Conservation (phyloP, 2,888 invertebrate genomes). For the Dynastes maya region DNA sequence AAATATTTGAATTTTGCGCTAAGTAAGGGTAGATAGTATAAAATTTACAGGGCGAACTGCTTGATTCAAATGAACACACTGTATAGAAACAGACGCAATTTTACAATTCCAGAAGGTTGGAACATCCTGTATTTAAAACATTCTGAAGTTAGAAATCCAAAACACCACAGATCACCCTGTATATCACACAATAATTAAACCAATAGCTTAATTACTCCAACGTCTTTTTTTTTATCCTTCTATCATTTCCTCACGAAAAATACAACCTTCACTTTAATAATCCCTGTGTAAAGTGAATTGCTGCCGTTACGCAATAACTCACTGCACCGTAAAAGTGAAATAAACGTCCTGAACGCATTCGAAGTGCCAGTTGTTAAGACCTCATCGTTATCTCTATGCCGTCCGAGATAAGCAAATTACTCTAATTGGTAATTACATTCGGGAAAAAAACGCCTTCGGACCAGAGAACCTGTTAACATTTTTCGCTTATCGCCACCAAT, state of each 20-base stretch:
- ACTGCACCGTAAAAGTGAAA: not conserved
- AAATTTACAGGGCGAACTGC: too few relatives aligned
- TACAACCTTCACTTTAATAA: not conserved
- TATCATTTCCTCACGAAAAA: not conserved
- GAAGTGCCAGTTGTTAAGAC: not conserved
- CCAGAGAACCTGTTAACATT: conserved; percentile 2
- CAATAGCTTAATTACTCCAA: not conserved
- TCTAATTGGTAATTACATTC: not conserved
- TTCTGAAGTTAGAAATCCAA: not conserved
- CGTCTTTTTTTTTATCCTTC: not conserved
- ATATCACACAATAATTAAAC: not conserved
- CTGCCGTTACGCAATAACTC: conserved; percentile 3
- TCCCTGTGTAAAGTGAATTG: not conserved
- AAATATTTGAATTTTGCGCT: too few relatives aligned
- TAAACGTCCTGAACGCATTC: not conserved
- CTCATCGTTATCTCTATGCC: not conserved
- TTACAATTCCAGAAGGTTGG: too few relatives aligned
- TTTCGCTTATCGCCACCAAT: not conserved
- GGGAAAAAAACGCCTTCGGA: not conserved
- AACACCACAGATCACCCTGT: not conserved
- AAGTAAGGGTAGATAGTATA: too few relatives aligned
- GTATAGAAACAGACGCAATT: too few relatives aligned
- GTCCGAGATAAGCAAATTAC: conserved; percentile 10
- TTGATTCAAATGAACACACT: too few relatives aligned
- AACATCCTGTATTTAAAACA: not conserved